Base-by-base conservation (phyloP, 2,797 vertebrate genomes). In the Antrozous pallidus region DNA sequence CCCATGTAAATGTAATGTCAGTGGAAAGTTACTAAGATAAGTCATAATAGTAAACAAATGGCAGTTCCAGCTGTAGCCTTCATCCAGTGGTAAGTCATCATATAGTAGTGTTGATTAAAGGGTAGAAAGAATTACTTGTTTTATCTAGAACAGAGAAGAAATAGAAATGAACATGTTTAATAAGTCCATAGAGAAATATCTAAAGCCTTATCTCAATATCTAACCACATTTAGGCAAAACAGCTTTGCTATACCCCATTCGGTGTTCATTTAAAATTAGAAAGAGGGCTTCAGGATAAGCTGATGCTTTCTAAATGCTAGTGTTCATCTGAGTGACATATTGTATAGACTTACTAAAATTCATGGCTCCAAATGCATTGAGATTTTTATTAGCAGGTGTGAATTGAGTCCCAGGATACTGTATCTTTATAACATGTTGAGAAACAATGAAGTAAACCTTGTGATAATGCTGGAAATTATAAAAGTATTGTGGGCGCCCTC, bases 351-450 rank as follows among this genome's bases (percentile, higher is more conserved):
- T 93, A 86, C 71, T 92, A 89, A 92, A 87, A 89, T 33, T 3
- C 22, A 65, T 20, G 26, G 6, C 12, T 83, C n/a, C 42, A 58
- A 17, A 51, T 89, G 18, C 54, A 73, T 65, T 89, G 74, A 88
- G 47, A 93, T 87, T 95, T 96, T 91, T 67, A 87, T 83, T 83
- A 94, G 13, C 69, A 86, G 75, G 47, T 96, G 4, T 90, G 38
- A 8, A 20, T 82, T 93, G 63, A 93, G 33, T 31, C n/a, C 40
- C 38, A 92, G 61, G 63, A 83, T 81, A 80, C 47, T 42, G 71
- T 70, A 56, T 8, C 88, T 93, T 88, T 90, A 91, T 26, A 89
- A 11, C 36, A 84, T 7, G 83, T 83, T 47, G 20, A 65, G 78
- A 91, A 93, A 77, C 31, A 47, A 16, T 94, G 77, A 93, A 86